Base-by-base conservation (phyloP, 2,888 invertebrate genomes). In the Ichneumon xanthorius region DNA sequence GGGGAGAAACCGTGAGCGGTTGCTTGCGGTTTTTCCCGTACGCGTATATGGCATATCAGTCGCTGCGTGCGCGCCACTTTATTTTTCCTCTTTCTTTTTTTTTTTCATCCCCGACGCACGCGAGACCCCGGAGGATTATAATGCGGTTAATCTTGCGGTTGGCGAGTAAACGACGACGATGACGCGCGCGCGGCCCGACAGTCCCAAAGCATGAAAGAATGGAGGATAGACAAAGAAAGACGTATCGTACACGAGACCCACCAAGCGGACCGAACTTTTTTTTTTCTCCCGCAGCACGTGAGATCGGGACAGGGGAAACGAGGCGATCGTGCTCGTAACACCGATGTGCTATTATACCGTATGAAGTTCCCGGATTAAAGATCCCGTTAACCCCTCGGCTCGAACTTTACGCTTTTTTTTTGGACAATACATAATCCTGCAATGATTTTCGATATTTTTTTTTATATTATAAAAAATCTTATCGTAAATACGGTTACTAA, bases 91-190 rank as follows among this genome's bases (percentile, higher is more conserved):
- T 58, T 72, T 61, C 30, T 30, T 61, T 58, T 61, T 26, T 58
- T 61, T 63, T 63, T 61, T 81, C 78, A 77, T 75, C 70, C 78
- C 82, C 53, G 73, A 77, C 68, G 82, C 73, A 82, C 84, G 76
- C 84, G 82, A 82, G 58, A 67, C 16, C 71, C 72, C 71, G 50
- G 53, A 71, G 89, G 88, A 92, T 91, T 91, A 84, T 82, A 89
- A 89, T 89, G 89, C 88, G 89, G 89, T 90, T 90, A 89, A 90
- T 91, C 89, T 89, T 92, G 91, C 86, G 91, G 91, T 91, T 89
- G 86, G 85, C 88, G 87, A 87, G 88, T 87, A 92, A 92, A 92
- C 86, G 80, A 84, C 73, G 80, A 81, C 75, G 78, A 77, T 63
- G 84, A 80, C 77, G 77, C 71, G 77, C 63, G 45, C 79, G 58